Evolutionary conservation across 2,113 vertebrate species (phyloP), one percentile per base, ranked within the genome.

Genomic region (Pterocles burchelli): DNA sequence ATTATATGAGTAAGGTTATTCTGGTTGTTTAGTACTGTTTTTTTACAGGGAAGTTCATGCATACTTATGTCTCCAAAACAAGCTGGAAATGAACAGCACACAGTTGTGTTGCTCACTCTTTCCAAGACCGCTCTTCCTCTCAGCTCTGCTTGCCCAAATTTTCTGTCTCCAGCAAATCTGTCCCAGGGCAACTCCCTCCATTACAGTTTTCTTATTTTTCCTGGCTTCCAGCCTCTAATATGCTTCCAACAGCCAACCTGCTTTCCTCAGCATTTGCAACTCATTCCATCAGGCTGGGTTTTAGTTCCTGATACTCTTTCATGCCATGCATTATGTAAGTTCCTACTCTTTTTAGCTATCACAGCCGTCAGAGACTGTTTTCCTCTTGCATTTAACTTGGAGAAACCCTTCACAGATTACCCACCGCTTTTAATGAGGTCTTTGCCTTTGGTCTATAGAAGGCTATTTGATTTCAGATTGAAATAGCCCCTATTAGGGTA

Each of bases 201-300:
- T 63, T 75, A 52, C 52, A 76, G 36, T 21, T 72, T 73, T 46
- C 76, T 59, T 81, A 54, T 67, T 96, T 96, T 89, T 83, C 63
- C 91, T 93, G 90, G 89, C 93, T 92, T 95, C 21, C 68, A 95
- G 93, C 75, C 65, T 86, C 22, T 86, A 55, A 90, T 38, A 26
- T 5, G 11, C 59, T 86, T 93, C 54, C 52, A 93, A 62, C 51
- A 92, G 38, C 43, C 48, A 87, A 41, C 7, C 10, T 74, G 29
- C 65, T 90, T 81, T 77, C 79, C 43, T 95, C 80, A 81, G 85
- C 55, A 55, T 80, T 93, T 80, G 31, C 76, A 91, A 36, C 43
- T 63, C 83, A 59, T 81, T 90, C 90, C 80, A 74, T 74, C 61
- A 72, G 76, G 34, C 34, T 1, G 4, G 21, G 68, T 66, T 89